phyloP scores from a whole-genome alignment of 2,888 invertebrate genomes.

The Trissoscelio sp. region DNA sequence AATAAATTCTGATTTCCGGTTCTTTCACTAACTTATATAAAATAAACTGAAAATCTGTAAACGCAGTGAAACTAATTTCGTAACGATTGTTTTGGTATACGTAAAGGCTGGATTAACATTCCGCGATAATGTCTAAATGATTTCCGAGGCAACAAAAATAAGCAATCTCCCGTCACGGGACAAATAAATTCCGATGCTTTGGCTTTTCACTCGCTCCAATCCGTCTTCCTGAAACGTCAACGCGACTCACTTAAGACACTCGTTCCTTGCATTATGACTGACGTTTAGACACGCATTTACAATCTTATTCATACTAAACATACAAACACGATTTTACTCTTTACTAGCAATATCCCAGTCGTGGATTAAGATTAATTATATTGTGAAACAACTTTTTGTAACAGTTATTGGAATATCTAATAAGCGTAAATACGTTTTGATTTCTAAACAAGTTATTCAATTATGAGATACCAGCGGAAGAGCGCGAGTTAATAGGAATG shows the following conservation, averaged over 20 bases:
- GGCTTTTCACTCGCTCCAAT: slow-evolving; percentile 63
- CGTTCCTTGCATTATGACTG: slow-evolving; percentile 61
- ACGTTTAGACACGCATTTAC: slow-evolving; percentile 68
- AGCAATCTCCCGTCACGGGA: slow-evolving; percentile 49
- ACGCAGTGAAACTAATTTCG: slow-evolving; percentile 1
- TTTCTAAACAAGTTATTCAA: slow-evolving; percentile 64
- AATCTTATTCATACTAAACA: slow-evolving; percentile 65
- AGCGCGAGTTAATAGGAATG: slow-evolving; percentile 7
- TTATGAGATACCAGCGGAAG: slow-evolving; percentile 30
- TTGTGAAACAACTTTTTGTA: slow-evolving; percentile 51
- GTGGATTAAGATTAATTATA: slow-evolving; percentile 66
- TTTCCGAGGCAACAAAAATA: slow-evolving; percentile 53
- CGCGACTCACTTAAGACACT: slow-evolving; percentile 67
- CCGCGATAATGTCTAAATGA: slow-evolving; percentile 47
- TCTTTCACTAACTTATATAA: no score
- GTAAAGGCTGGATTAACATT: slow-evolving; percentile 37
- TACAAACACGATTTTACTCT: slow-evolving; percentile 55
- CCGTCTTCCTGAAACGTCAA: slow-evolving; percentile 68
- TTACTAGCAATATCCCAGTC: slow-evolving; percentile 39
- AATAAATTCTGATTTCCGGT: no score
- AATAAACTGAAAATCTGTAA: no score
- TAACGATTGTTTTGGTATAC: slow-evolving; percentile 24
- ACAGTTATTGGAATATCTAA: slow-evolving; percentile 57
- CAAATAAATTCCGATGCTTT: slow-evolving; percentile 63
- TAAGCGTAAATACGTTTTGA: slow-evolving; percentile 54